A percentile compares a stretch with the other conserved stretches of the same genome.
phyloP scores from a whole-genome alignment of 2,113 vertebrate species.

The Anser cygnoides region DNA sequence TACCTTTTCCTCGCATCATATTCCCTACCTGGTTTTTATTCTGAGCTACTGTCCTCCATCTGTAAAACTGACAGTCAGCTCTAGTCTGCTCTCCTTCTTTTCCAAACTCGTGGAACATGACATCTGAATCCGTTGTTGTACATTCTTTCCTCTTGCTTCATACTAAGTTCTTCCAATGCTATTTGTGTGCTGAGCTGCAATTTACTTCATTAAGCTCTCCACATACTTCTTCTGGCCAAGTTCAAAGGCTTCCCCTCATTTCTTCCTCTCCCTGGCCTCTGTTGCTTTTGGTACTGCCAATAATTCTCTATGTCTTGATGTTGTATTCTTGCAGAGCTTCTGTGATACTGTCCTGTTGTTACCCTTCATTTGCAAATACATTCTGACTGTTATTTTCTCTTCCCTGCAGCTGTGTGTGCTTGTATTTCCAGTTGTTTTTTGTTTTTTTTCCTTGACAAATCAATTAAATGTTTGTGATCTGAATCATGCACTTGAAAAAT shows the following conservation, averaged over 20 bases:
- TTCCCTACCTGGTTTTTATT: not conserved
- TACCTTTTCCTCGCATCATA: not conserved
- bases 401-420: not conserved
- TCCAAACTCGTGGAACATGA: not conserved
- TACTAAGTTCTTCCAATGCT: not conserved
- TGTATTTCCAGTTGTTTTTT: not conserved
- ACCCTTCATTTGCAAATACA: not conserved
- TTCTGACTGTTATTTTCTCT: not conserved
- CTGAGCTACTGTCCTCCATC: not conserved
- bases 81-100: not conserved
- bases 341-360: not conserved
- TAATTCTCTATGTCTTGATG: not conserved
- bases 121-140: not conserved
- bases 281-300: not conserved
- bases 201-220: not conserved
- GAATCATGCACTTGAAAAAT: not conserved
- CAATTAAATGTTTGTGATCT: not conserved
- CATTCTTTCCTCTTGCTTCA: not conserved
- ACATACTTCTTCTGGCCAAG: not conserved
- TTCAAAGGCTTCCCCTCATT: not conserved
- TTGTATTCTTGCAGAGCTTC: not conserved
- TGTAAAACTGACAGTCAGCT: not conserved
- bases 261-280: not conserved
- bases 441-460: rapidly evolving
- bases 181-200: not conserved